Evolutionary conservation across 1,140 invertebrate species (phyloP), one percentile per base, ranked within the genome.

Genomic region (Heliconius hewitsoni): DNA sequence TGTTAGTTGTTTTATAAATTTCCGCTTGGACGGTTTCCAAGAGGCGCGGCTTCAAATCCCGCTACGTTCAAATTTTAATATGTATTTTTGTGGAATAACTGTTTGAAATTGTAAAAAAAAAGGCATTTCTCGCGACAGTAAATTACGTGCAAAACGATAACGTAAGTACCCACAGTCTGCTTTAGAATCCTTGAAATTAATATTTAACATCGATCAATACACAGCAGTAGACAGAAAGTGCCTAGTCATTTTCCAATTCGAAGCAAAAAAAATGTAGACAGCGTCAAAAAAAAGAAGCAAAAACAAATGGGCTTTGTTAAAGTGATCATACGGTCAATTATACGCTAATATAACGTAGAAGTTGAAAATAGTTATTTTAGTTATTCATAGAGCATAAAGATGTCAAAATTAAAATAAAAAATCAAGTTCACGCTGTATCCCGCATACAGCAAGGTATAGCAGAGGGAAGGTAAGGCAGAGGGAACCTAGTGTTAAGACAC

Each of bases 201-300:
- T 23, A 76, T 23, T 50, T 50, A 76, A 76, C 75, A 71, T 71
- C 23, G 75, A 76, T 71, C 23, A 71, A 72, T 76, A 76, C 27
- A n/a, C 23, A 8, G n/a, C 23, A 1, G 46, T 46, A 50, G 37
- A 75, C 42, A 71, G 57, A 71, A 50, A 19, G 30, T 71, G 66
- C 75, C 75, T 71, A 52, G 75, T 76, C 75, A 76, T 76, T 46
- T 46, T 46, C 23, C 23, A 30, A 71, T 27, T 18, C 46, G 1
- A 39, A 18, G 3, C 2, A 71, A 76, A 76, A 42, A 30, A 71
- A 71, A n/a, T 46, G 71, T 3, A 72, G 30, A 72, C 60, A 72
- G 42, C 16, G 8, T 72, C 9, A 11, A 39, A 72, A 72, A 71
- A 39, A 72, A 72, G 18, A 52, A n/a, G 30, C 42, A 72, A 19